Conservation (phyloP, 1,140 invertebrate genomes). For the Oryctes rhinoceros region DNA sequence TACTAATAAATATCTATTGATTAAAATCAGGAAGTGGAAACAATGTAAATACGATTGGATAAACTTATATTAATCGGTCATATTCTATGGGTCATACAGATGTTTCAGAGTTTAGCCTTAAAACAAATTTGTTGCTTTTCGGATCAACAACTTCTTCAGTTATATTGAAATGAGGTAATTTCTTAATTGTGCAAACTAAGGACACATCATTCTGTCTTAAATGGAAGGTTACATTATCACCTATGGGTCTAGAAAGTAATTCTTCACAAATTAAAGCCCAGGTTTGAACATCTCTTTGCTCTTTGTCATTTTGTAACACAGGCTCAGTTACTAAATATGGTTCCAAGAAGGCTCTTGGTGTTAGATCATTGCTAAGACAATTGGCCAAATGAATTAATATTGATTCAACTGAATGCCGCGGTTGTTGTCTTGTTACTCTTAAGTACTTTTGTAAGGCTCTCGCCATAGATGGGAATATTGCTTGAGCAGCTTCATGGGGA, state of each 20-base stretch:
- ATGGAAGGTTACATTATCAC: conserved; percentile 86
- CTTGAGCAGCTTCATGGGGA: conserved; percentile 93
- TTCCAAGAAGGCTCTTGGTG: conserved; percentile 92
- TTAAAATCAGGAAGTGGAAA: conserved; percentile 2
- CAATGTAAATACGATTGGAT: conserved; percentile 14
- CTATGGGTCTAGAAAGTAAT: conserved; percentile 83
- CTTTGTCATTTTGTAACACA: conserved; percentile 82
- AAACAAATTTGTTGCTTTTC: conserved; percentile 94
- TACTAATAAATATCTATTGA: conserved; percentile 22
- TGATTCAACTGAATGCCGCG: conserved; percentile 91
- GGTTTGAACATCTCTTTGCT: conserved; percentile 78
- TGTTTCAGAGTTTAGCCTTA: conserved; percentile 94
- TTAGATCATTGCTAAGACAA: conserved; percentile 91
- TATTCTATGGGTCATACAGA: conserved; percentile 80
- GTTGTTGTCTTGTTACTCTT: conserved; percentile 93
- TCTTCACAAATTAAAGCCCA: conserved; percentile 95
- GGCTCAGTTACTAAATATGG: conserved; percentile 83
- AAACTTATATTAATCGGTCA: conserved; percentile 58
- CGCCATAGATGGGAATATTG: conserved; percentile 96
- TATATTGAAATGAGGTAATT: conserved; percentile 91
- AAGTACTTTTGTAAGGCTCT: conserved; percentile 96
- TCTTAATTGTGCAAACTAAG: conserved; percentile 84
- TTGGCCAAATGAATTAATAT: conserved; percentile 86
- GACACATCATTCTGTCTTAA: conserved; percentile 93
- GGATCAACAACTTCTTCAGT: conserved; percentile 96